Evolutionary conservation across 2,113 vertebrate species (phyloP), one percentile per base, ranked within the genome.

Genomic region (Struthio camelus): DNA sequence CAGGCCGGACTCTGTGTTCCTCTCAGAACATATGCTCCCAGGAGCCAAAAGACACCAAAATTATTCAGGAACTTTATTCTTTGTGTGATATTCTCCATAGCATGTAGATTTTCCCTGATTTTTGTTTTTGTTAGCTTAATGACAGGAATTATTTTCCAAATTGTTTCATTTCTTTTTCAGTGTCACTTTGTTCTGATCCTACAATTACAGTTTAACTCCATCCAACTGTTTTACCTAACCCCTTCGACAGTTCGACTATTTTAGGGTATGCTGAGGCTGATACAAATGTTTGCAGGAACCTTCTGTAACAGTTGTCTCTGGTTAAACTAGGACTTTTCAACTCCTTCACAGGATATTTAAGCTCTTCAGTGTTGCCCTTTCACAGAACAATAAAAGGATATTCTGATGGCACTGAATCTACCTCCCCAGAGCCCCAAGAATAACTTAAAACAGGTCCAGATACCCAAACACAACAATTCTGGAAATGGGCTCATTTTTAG

Each of bases 221-320:
- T 15, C 64, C 64, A 87, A n/a, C 28, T 67, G 8, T 28, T 87
- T 62, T 42, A 82, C 36, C 9, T 18, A 51, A 80, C 48, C 23
- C 34, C 48, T 34, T 65, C 28, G 24, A 42, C 13, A 75, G 1
- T n/a, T 36, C 3, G 6, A 59, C 85, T 64, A 11, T 76, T 84
- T 89, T 28, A 28, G 25, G 40, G 11, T 13, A 72, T 13, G 65
- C 54, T 59, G 40, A 65, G 38, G 30, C 25, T 67, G 48, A 72
- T 50, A 44, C 44, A 83, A 71, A 34, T n/a, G 9, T 73, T 65
- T 70, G 38, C 34, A 72, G 73, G 32, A 77, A 81, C 36, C 0
- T 1, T 28, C 46, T 67, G 22, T 69, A 44, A 27, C 75, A 17
- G 1, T 9, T 19, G n/a, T 42, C 34, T 50, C 24, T 1, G 0